Base-by-base conservation (phyloP, 2,113 vertebrate genomes). In the Illadopsis cleaveri region DNA sequence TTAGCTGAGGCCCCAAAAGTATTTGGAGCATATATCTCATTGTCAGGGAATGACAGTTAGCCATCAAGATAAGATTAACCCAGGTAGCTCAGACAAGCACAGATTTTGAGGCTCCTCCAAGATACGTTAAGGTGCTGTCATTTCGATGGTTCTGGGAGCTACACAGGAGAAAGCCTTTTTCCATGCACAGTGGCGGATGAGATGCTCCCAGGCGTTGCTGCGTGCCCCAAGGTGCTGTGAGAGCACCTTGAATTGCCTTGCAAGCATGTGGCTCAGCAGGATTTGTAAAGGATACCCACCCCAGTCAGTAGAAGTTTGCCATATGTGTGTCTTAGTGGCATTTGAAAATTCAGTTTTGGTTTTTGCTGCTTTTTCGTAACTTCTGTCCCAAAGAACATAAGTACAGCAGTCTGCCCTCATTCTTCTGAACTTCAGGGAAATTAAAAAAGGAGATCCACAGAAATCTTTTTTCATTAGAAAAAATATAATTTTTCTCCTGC, bases 61-160 rank as follows among this genome's bases (percentile, higher is more conserved):
- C 14, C 47, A 70, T 24, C 21, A 50, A 35, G 18, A 5, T 50
- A 85, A 38, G 48, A 33, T 27, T 53, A 45, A 47, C 20, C 30
- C 25, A 69, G 33, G 14, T 37, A 64, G 35, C 19, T 47, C 33
- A 70, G 48, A 33, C 18, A 0, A 75, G 12, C 2, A 3, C 11
- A 44, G 7, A 5, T 56, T 75, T 84, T 75, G 22, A 53, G 22
- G 28, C 6, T 75, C 14, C 38, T 56, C 16, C 23, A 21, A 42
- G 6, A 8, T 47, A 5, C 0, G 0, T 40, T 5, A 50, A 38
- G 12, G n/a, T 3, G 3, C 31, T 75, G 33, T n/a, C 1, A 6
- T 65, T 82, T 20, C 28, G 4, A 48, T 62, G 6, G 23, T 57
- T 88, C 15, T 45, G 38, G 18, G 51, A 89, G 14, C 10, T 70